These are phyloP conservation scores for Platyura marginata DNA, from an alignment of 1,140 invertebrate species.

Conservation along the genomic window DNA sequence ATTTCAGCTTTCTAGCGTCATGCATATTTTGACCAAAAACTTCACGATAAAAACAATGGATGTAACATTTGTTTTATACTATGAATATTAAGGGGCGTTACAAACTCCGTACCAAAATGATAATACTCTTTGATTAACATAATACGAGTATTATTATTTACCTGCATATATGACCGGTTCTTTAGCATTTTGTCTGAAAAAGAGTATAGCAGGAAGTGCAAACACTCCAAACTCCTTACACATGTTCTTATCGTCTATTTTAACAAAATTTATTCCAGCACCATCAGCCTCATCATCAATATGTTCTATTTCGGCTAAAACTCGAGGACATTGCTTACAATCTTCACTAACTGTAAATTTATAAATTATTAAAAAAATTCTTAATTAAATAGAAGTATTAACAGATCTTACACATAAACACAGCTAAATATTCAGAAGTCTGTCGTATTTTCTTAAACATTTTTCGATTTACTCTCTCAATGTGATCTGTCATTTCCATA, in stretches of 20 bases:
- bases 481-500: slow-evolving; percentile 85
- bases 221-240: slow-evolving; percentile 76
- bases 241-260: slow-evolving; percentile 73
- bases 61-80: no score
- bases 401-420: slow-evolving; percentile 75
- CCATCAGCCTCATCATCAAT: slow-evolving; percentile 85
- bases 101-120: no score
- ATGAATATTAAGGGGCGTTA: no score
- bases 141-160: slow-evolving; percentile 25
- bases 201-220: slow-evolving; percentile 72
- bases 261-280: slow-evolving; percentile 86
- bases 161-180: slow-evolving; percentile 88
- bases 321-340: slow-evolving; percentile 82
- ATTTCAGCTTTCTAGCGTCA: no score
- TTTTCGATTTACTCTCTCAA: slow-evolving; percentile 81
- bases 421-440: slow-evolving; percentile 79
- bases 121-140: no score
- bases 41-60: not conserved
- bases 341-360: slow-evolving; percentile 65
- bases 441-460: slow-evolving; percentile 87
- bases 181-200: slow-evolving; percentile 72
- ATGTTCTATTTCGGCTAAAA: slow-evolving; percentile 75
- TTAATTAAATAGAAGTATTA: no score
- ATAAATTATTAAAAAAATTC: not conserved
- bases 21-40: no score